Evolutionary conservation across 2,888 invertebrate species (phyloP).

Genomic region (Pardosa pseudoannulata): DNA sequence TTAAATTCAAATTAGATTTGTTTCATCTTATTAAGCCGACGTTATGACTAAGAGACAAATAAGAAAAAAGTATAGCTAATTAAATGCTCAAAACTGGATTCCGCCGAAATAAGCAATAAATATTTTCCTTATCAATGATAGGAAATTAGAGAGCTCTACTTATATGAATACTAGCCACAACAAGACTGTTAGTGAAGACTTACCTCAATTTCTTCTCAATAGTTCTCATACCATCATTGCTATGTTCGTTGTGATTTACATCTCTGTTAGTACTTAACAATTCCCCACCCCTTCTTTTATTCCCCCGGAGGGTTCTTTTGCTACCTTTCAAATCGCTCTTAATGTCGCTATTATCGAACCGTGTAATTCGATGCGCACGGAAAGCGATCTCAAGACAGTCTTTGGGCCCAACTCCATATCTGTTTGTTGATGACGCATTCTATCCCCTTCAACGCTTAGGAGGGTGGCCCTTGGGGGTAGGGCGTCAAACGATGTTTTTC

Average conservation of each 20-base stretch:
- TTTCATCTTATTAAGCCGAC: no score
- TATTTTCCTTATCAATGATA: no score
- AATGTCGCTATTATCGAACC: slow-evolving; percentile 52
- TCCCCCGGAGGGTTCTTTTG: neutral
- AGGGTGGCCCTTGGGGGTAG: slow-evolving; percentile 10
- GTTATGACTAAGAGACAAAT: no score
- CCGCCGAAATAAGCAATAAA: no score
- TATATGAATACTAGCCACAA: no score
- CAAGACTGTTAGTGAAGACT: no score
- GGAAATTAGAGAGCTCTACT: no score
- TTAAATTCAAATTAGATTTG: no score
- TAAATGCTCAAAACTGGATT: no score
- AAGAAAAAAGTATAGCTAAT: no score
- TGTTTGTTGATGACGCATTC: neutral
- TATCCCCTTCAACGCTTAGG: neutral
- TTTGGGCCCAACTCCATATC: neutral
- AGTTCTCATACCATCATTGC: neutral
- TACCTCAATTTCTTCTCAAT: neutral
- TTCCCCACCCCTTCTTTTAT: neutral
- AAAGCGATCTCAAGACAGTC: slow-evolving; percentile 13
- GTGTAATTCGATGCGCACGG: slow-evolving; percentile 62
- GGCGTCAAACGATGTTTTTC: slow-evolving; percentile 13
- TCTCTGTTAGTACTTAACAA: neutral
- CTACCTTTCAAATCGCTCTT: slow-evolving; percentile 18
- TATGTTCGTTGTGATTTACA: neutral